Evolutionary conservation across 2,797 vertebrate species (phyloP), one percentile per base, ranked within the genome.

Genomic region (Clangula hyemalis): DNA sequence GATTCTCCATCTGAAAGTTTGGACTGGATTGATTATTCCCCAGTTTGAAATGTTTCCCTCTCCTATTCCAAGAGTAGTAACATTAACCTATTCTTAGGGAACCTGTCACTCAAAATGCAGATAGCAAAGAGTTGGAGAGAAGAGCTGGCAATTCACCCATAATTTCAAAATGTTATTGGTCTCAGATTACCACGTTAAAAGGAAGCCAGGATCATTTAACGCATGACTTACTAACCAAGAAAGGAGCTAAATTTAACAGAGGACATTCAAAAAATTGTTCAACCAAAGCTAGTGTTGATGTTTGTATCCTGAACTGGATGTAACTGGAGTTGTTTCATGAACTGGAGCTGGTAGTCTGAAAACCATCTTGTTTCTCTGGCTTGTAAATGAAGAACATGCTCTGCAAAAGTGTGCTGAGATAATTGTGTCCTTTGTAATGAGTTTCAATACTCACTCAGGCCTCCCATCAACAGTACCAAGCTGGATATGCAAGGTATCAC

Each of bases 1-100:
- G 62, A 85, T 92, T 93, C 65, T 89, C 85, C 81, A 72, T 89
- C 89, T 91, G 86, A 57, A 89, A 60, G 39, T 77, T 85, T 89
- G 70, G 69, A 83, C 62, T 58, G n/a, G 75, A 66, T 43, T 94
- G 57, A 87, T 87, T 51, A 89, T 80, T 93, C 89, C 82, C 54
- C 20, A 32, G 45, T 92, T 93, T 80, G 58, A 95, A 92, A 65
- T 83, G 72, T 93, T 89, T 90, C 84, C 64, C 38, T 75, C 39
- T 87, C 90, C 69, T 11, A 74, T 85, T 91, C 71, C 54, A 87
- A 68, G 61, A 80, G 65, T 47, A 83, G 49, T 74, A 80, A 85
- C 38, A 65, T 73, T 77, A 74, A 71, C 49, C 61, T 87, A 71
- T 77, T 92, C 54, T 69, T 58, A 47, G 69, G 69, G 72, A 93